These are phyloP conservation scores for Pterois miles DNA, from an alignment of 2,797 vertebrate species.

Conservation along the genomic window DNA sequence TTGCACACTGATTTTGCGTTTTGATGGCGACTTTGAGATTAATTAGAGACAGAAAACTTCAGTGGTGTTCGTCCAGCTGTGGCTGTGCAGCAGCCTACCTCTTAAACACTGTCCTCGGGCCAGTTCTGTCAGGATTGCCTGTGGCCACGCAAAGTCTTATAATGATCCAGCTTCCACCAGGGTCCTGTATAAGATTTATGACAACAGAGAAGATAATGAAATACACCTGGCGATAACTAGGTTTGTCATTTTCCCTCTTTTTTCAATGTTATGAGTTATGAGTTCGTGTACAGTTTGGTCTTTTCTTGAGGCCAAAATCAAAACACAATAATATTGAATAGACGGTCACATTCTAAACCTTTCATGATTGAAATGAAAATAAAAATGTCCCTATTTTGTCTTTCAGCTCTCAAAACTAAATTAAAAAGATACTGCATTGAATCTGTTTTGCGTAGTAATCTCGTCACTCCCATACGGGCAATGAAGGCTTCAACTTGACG, in stretches of 20 bases:
- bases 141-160: conserved; percentile 10
- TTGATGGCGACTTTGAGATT: conserved; percentile 44
- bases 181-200: background rate
- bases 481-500: background rate
- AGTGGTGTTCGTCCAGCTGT: conserved; percentile 20
- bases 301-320: background rate
- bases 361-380: no score
- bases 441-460: background rate
- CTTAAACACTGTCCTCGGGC: conserved; percentile 12
- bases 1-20: background rate
- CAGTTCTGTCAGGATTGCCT: conserved; percentile 27
- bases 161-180: background rate
- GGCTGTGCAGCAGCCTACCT: conserved; percentile 18
- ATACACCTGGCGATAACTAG: background rate
- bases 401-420: background rate
- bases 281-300: background rate
- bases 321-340: background rate
- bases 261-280: background rate
- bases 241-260: background rate
- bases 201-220: background rate
- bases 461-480: background rate
- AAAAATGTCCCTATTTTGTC: background rate
- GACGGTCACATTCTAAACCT: background rate
- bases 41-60: conserved; percentile 48
- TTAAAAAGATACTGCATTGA: background rate